These are phyloP conservation scores for Scomber japonicus DNA, from an alignment of 2,113 vertebrate species.

Conservation along the genomic window DNA sequence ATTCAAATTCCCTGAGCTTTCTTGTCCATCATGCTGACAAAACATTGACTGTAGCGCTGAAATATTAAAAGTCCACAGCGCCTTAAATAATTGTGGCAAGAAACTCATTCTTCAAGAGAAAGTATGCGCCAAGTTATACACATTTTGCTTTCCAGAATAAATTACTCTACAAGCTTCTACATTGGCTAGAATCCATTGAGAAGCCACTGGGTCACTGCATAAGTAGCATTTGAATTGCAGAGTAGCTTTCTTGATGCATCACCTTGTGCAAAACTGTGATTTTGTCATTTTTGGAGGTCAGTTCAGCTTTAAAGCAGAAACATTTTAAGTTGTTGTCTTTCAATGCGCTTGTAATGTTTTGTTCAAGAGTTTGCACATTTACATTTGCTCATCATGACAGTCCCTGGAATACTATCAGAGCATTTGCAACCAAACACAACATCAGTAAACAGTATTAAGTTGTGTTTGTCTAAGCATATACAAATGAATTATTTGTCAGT, in stretches of 20 bases:
- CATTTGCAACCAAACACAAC: too few relatives aligned
- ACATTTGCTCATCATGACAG: too few relatives aligned
- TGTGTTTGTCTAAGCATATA: neutral
- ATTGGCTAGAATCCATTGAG: neutral
- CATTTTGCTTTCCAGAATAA: constrained; percentile 12
- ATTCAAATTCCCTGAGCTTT: constrained; percentile 65
- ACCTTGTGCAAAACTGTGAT: neutral
- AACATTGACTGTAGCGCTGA: constrained; percentile 30
- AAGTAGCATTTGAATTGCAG: constrained; percentile 12
- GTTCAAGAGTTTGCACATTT: too few relatives aligned
- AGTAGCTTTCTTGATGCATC: neutral
- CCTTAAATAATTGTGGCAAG: constrained; percentile 8
- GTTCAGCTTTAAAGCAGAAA: neutral
- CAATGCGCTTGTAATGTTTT: neutral
- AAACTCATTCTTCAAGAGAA: constrained; percentile 14
- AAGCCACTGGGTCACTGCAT: neutral
- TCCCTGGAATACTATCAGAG: too few relatives aligned
- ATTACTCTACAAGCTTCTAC: constrained; percentile 9
- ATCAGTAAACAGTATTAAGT: too few relatives aligned
- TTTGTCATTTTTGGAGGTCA: constrained; percentile 9
- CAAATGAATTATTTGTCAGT: neutral
- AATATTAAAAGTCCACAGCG: constrained; percentile 34
- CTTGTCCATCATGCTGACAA: constrained; percentile 53
- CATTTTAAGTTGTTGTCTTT: neutral
- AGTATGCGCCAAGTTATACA: neutral